Conservation (phyloP, 2,888 invertebrate genomes). For the Sinohyriopsis cumingii region DNA sequence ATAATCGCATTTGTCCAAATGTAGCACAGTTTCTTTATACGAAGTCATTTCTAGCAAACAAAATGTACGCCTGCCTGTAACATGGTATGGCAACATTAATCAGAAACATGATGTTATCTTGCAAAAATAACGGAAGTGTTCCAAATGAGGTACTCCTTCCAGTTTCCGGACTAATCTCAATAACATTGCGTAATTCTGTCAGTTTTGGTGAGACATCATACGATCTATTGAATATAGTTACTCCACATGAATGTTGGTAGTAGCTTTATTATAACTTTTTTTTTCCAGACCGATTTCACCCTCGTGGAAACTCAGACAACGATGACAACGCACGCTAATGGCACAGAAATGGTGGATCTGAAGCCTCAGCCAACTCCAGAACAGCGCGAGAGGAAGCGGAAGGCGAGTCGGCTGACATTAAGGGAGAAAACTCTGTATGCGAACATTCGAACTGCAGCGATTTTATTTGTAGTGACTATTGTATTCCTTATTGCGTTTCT, state of each 20-base stretch:
- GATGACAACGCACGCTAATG: slow-evolving; percentile 31
- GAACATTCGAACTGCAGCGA: slow-evolving; percentile 70
- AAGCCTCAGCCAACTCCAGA: slow-evolving; percentile 18
- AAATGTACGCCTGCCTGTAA: no score
- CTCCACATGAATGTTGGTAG: not conserved
- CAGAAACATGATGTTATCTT: no score
- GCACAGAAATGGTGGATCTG: slow-evolving; percentile 4
- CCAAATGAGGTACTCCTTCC: no score
- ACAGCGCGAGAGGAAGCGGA: slow-evolving; percentile 7
- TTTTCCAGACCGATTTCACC: slow-evolving; percentile 35
- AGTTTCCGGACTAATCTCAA: no score
- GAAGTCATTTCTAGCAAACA: no score
- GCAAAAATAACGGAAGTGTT: no score
- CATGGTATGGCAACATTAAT: no score
- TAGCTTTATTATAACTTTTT: not conserved
- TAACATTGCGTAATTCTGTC: no score
- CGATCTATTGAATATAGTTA: no score
- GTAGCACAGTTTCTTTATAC: no score
- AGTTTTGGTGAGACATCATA: no score
- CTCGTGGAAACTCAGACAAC: slow-evolving; percentile 30
- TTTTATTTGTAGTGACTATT: slow-evolving; percentile 69
- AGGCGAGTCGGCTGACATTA: slow-evolving; percentile 22
- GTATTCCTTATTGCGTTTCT: slow-evolving; percentile 69
- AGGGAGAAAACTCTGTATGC: slow-evolving; percentile 41
- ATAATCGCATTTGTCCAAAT: no score